Evolutionary conservation across 2,888 invertebrate species (phyloP).

Genomic region (Augochlorella aurata): DNA sequence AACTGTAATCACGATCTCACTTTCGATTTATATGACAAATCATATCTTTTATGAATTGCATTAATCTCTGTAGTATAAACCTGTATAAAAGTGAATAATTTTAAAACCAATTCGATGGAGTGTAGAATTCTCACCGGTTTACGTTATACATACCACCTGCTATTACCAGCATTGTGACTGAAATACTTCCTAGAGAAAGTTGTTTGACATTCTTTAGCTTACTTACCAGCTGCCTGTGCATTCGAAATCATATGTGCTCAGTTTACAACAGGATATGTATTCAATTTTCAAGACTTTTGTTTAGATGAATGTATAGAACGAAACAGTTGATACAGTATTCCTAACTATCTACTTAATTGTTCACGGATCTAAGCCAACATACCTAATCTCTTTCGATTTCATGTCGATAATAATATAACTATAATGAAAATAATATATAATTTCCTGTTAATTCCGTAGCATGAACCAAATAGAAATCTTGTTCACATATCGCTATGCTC

Average conservation of each 20-base stretch:
- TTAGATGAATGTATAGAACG: neutral
- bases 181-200: constrained; percentile 18
- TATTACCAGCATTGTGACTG: neutral
- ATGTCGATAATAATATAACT: no score
- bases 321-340: neutral
- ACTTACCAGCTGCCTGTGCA: neutral
- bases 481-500: no score
- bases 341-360: no score
- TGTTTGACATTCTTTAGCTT: constrained; percentile 5
- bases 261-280: constrained; percentile 2
- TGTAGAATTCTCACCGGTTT: neutral
- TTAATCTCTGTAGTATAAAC: no score
- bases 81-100: neutral
- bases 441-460: no score
- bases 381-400: no score
- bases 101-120: neutral
- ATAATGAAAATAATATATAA: no score
- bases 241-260: neutral
- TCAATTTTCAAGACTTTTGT: neutral
- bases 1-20: no score
- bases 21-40: no score
- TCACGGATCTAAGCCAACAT: no score
- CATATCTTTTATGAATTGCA: no score
- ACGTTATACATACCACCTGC: constrained; percentile 10
- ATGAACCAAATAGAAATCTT: no score